Conservation (phyloP, 2,888 invertebrate species). For the Drosophila monieri region DNA sequence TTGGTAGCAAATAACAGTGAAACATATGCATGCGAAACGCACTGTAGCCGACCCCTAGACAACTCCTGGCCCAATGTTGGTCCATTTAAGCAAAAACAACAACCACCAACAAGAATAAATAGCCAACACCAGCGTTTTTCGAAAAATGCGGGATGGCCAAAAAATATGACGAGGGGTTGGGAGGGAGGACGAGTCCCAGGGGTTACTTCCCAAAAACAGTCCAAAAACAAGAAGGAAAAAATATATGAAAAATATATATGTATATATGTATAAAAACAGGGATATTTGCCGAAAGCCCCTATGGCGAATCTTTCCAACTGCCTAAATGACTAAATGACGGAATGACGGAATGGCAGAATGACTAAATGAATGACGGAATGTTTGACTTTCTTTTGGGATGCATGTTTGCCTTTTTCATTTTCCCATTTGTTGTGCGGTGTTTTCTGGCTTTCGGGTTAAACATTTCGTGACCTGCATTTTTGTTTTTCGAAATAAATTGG, state of each 20-base stretch:
- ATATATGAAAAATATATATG: neutral
- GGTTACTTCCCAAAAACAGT: slow-evolving; percentile 13
- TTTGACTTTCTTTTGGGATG: slow-evolving; percentile 42
- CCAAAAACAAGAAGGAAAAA: slow-evolving; percentile 1
- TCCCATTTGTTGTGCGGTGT: slow-evolving; percentile 40
- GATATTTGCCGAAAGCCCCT: slow-evolving; percentile 19
- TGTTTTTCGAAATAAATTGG: slow-evolving; percentile 75
- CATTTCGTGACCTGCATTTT: slow-evolving; percentile 78
- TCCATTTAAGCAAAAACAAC: slow-evolving; percentile 16
- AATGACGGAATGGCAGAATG: slow-evolving; percentile 8
- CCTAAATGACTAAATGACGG: neutral
- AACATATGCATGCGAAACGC: neutral
- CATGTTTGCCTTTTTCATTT: slow-evolving; percentile 52
- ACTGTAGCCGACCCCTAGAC: slow-evolving; percentile 31
- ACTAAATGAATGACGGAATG: slow-evolving; percentile 1
- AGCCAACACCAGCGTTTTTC: slow-evolving; percentile 3
- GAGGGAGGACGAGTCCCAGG: neutral
- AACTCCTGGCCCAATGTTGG: slow-evolving; percentile 9
- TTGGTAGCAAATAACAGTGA: too few relatives aligned
- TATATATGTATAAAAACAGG: neutral
- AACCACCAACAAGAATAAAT: neutral
- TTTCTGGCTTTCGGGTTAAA: slow-evolving; percentile 62
- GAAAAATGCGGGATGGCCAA: slow-evolving; percentile 27
- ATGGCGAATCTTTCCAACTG: slow-evolving; percentile 29
- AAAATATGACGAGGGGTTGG: neutral